Percentiles rank a stretch among this genome's conserved stretches.
Evolutionary conservation across 53 echinoderm and acorn worm genomes (phyloP).

Genomic region (Paracentrotus lividus): DNA sequence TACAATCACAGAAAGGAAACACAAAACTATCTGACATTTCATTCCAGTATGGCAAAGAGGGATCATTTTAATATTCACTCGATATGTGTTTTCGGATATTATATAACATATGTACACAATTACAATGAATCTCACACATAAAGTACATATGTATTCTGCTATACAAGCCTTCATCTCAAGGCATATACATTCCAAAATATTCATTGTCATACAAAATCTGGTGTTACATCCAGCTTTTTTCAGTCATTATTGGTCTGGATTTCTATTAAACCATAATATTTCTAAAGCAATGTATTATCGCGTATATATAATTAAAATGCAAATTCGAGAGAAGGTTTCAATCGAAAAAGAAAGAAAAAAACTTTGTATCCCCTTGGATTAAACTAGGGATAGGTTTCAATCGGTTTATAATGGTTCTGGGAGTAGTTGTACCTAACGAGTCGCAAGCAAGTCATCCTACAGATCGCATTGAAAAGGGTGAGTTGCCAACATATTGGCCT

Average conservation of each 20-base stretch:
- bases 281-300: no score
- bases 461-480: no score
- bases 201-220: background rate
- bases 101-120: constrained; percentile 46
- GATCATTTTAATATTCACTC: constrained; percentile 39
- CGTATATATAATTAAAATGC: no score
- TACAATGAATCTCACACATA: background rate
- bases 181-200: background rate
- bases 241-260: background rate
- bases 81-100: constrained; percentile 30
- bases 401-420: no score
- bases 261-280: no score
- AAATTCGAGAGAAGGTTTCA: no score
- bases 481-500: no score
- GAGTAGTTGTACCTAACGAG: no score
- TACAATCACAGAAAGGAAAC: background rate
- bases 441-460: no score
- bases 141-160: background rate
- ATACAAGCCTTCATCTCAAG: background rate
- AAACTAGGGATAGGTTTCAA: no score
- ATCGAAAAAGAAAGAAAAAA: no score
- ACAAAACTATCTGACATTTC: background rate
- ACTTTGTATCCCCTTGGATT: no score
- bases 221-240: background rate
- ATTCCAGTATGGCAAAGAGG: constrained; percentile 49